Conservation (phyloP, 2,888 invertebrate species). For the Cenopis cana region DNA sequence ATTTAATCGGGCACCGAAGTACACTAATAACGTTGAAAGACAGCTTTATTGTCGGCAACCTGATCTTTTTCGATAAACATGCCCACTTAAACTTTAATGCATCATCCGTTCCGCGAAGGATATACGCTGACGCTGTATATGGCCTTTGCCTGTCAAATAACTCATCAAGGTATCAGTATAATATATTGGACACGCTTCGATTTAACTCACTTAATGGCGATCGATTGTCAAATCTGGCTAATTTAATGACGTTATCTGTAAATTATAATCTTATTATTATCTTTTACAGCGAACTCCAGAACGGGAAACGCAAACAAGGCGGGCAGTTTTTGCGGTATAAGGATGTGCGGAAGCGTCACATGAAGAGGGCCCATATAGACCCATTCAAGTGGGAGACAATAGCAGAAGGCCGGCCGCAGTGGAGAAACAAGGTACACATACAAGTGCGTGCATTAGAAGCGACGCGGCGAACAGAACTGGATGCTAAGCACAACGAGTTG, state of each 20-base stretch:
- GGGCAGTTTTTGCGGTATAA: too few species aligned
- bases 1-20: slow-evolving; percentile 10
- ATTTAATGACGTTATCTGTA: slow-evolving; percentile 4
- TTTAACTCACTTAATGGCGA: slow-evolving; percentile 19
- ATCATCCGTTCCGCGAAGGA: slow-evolving; percentile 38
- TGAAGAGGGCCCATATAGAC: too few species aligned
- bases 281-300: too few species aligned
- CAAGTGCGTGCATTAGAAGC: too few species aligned
- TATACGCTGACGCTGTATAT: slow-evolving; percentile 19
- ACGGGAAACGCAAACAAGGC: too few species aligned
- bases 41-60: slow-evolving; percentile 10
- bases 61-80: slow-evolving; percentile 20
- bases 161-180: slow-evolving; percentile 24
- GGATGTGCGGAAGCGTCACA: too few species aligned
- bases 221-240: slow-evolving; percentile 7
- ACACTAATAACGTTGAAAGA: neutral
- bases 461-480: too few species aligned
- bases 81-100: slow-evolving; percentile 5
- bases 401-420: too few species aligned
- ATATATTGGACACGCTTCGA: slow-evolving; percentile 21
- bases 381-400: too few species aligned
- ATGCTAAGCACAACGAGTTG: too few species aligned
- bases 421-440: too few species aligned
- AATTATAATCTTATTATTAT: too few species aligned
- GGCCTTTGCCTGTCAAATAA: slow-evolving; percentile 35